Percentiles rank a stretch among this genome's conserved stretches.
These are phyloP conservation scores for Euwallacea fornicatus DNA, from an alignment of 1,140 invertebrate species.

Conservation along the genomic window DNA sequence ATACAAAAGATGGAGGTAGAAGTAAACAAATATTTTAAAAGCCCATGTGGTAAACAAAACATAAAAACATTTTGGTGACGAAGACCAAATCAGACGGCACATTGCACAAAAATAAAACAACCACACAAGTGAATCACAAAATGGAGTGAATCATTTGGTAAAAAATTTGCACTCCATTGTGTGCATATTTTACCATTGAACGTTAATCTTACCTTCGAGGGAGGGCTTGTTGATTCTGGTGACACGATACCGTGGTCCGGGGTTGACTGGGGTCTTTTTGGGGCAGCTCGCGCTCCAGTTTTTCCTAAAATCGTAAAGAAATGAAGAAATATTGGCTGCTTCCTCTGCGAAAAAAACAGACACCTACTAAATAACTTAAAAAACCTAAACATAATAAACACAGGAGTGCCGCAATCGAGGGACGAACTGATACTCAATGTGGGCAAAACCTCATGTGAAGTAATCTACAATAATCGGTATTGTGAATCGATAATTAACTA, in stretches of 20 bases:
- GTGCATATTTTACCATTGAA: background rate
- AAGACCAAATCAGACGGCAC: slow-evolving; percentile 29
- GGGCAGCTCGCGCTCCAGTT: slow-evolving; percentile 56
- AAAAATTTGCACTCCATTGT: slow-evolving; percentile 5
- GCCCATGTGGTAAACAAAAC: too few species aligned
- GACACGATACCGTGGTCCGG: slow-evolving; percentile 56
- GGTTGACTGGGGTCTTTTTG: slow-evolving; percentile 57
- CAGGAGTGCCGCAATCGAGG: too few species aligned
- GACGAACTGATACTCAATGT: too few species aligned
- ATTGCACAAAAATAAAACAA: slow-evolving; percentile 49
- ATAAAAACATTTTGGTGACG: slow-evolving; percentile 14
- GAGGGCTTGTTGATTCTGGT: slow-evolving; percentile 57
- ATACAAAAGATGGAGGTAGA: too few species aligned
- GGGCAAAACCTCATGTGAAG: background rate
- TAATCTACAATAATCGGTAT: background rate
- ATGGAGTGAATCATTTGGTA: background rate
- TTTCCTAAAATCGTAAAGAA: slow-evolving; percentile 55
- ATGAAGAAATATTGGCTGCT: background rate
- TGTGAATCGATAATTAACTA: slow-evolving; percentile 8
- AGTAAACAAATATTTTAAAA: too few species aligned
- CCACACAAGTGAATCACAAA: background rate
- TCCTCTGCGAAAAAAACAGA: background rate
- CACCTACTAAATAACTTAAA: background rate
- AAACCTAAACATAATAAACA: slow-evolving; percentile 1
- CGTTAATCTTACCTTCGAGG: slow-evolving; percentile 57